Conservation (phyloP, 53 echinoderm and acorn worm species). For the Actinopyga echinites region DNA sequence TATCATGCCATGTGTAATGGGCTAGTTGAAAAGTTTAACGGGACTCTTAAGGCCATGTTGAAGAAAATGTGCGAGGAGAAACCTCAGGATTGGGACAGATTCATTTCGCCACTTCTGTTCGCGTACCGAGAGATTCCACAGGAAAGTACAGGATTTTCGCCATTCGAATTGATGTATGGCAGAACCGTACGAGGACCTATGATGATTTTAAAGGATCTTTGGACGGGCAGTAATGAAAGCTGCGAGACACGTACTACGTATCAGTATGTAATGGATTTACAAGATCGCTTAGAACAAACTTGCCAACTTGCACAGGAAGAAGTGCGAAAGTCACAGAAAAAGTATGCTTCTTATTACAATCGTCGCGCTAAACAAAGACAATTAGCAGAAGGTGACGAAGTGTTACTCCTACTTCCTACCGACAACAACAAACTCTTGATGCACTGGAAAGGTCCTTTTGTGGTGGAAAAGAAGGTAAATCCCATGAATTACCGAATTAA, state of each 20-base stretch:
- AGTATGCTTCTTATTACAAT: neutral
- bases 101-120: neutral
- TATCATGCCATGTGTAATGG: constrained; percentile 51
- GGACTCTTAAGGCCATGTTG: neutral
- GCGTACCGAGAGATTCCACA: neutral
- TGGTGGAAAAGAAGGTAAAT: neutral
- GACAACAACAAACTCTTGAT: no score
- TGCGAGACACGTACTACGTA: constrained; percentile 44
- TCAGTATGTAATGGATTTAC: constrained; percentile 52
- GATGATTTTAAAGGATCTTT: constrained; percentile 39
- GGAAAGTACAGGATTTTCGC: neutral
- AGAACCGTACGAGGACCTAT: constrained; percentile 45
- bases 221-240: constrained; percentile 33
- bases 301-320: constrained; percentile 30
- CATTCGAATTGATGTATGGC: constrained; percentile 9
- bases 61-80: neutral
- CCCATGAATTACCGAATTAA: neutral
- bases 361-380: neutral
- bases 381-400: neutral
- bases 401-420: neutral
- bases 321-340: neutral
- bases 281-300: constrained; percentile 41
- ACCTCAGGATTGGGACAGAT: neutral
- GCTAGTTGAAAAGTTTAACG: constrained; percentile 21
- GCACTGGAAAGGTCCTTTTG: neutral